Evolutionary conservation across 2,888 invertebrate genomes (phyloP).

Genomic region (Desoria tigrina): DNA sequence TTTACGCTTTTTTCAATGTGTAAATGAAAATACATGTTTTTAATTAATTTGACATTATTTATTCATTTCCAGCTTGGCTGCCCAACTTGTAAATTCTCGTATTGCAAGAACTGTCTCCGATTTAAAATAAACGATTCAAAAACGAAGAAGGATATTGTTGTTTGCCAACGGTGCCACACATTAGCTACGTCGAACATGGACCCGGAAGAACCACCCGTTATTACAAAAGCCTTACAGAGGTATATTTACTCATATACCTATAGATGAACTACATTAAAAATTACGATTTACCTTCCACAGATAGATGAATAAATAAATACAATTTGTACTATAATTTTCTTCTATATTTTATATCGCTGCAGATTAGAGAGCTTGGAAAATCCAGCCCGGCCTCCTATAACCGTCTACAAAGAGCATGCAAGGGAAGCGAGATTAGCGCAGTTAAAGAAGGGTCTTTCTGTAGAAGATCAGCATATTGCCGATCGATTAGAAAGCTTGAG

Average conservation of each 20-base stretch:
- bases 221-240: slow-evolving; percentile 62
- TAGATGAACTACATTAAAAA: too few species aligned
- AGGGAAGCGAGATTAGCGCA: slow-evolving; percentile 56
- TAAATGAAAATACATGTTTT: too few species aligned
- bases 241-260: too few species aligned
- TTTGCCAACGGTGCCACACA: slow-evolving; percentile 24
- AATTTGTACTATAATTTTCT: too few species aligned
- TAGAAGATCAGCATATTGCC: slow-evolving; percentile 66
- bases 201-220: slow-evolving; percentile 28
- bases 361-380: slow-evolving; percentile 63
- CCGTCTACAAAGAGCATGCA: slow-evolving; percentile 59
- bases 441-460: slow-evolving; percentile 59
- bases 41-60: not conserved
- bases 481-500: slow-evolving; percentile 70
- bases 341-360: too few species aligned
- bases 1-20: too few species aligned
- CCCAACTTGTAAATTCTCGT: slow-evolving; percentile 78
- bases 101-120: slow-evolving; percentile 77
- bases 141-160: slow-evolving; percentile 12
- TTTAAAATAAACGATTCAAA: slow-evolving; percentile 60
- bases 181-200: slow-evolving; percentile 22
- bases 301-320: too few species aligned
- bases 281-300: too few species aligned
- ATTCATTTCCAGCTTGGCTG: slow-evolving; percentile 69
- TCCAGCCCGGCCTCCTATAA: slow-evolving; percentile 63